Percentiles rank a stretch among this genome's conserved stretches.
Conservation (phyloP, 2,888 invertebrate species). For the Ceraclea dissimilis region DNA sequence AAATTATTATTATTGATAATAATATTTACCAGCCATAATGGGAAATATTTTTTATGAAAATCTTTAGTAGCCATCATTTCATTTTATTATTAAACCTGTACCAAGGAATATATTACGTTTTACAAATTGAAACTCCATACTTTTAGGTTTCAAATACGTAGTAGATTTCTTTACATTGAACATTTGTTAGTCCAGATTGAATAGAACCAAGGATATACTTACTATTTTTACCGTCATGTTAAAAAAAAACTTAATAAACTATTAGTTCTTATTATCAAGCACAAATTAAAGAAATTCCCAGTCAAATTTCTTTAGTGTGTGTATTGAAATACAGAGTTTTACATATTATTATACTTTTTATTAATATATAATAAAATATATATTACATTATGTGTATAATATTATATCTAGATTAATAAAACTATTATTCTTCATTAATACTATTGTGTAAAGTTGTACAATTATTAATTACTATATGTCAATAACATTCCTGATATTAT, state of each 20-base stretch:
- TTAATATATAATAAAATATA: background rate
- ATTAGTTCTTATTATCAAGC: too few species aligned
- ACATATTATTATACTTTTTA: background rate
- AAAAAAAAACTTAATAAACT: too few species aligned
- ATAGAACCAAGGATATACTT: too few species aligned
- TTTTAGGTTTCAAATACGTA: too few species aligned
- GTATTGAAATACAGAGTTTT: background rate
- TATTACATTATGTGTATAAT: background rate
- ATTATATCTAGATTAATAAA: background rate
- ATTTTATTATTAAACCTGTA: too few species aligned
- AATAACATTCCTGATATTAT: constrained; percentile 21
- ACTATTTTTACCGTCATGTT: too few species aligned
- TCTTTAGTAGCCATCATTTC: background rate
- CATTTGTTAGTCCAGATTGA: too few species aligned
- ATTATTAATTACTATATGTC: constrained; percentile 23
- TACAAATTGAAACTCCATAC: too few species aligned
- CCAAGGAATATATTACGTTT: too few species aligned
- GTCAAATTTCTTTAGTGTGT: constrained; percentile 2
- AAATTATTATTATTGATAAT: constrained; percentile 12
- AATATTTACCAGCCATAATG: constrained; percentile 14
- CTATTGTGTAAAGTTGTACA: constrained; percentile 14
- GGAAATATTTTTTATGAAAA: background rate
- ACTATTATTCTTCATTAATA: background rate
- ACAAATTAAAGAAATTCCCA: background rate
- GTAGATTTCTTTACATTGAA: too few species aligned